These are phyloP conservation scores for Semnopithecus entellus DNA, from an alignment of 2,113 vertebrate species.

Conservation along the genomic window DNA sequence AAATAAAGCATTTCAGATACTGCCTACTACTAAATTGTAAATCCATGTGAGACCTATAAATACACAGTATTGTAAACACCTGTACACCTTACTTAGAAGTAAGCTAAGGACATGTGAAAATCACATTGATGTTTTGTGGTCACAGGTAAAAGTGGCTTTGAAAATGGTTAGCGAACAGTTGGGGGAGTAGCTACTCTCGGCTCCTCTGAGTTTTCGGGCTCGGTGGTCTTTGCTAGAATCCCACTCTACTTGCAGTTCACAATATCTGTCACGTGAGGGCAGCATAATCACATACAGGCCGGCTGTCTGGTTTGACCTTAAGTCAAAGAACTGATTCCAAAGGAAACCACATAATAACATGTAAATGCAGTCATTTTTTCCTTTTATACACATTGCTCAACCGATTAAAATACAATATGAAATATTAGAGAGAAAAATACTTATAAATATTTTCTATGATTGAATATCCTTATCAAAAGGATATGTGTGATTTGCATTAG, in stretches of 20 bases:
- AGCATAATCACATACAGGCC: constrained; percentile 36
- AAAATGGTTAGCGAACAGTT: background rate
- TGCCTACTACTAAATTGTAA: background rate
- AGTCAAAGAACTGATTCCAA: background rate
- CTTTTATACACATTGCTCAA: background rate
- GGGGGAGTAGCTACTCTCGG: background rate
- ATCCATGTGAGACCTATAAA: background rate
- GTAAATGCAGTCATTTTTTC: background rate
- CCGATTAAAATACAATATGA: background rate
- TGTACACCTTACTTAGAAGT: background rate
- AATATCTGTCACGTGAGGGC: constrained; percentile 25
- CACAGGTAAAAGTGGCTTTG: background rate
- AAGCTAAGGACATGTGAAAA: background rate
- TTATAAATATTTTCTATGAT: background rate
- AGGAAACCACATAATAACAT: background rate
- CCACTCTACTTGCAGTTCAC: background rate
- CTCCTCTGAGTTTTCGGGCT: background rate
- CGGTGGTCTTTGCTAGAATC: background rate
- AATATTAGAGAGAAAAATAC: background rate
- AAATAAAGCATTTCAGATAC: background rate
- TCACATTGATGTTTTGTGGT: background rate
- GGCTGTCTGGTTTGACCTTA: background rate
- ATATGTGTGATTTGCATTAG: background rate
- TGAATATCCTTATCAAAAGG: constrained; percentile 10
- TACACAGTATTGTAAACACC: background rate